phyloP scores from a whole-genome alignment of 2,113 vertebrate genomes.

The Peromyscus californicus region DNA sequence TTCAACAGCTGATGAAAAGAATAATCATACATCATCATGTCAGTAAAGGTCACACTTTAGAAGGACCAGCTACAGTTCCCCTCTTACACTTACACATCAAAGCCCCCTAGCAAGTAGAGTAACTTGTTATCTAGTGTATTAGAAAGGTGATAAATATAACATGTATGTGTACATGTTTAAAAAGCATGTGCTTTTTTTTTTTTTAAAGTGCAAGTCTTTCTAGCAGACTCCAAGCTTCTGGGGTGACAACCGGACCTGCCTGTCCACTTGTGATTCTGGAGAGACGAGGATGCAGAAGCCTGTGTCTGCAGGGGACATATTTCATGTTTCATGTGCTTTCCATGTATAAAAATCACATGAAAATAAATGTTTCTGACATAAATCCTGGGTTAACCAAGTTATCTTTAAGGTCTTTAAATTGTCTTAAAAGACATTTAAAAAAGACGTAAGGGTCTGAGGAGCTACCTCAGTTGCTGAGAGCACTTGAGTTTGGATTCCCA shows the following conservation, averaged over 20 bases:
- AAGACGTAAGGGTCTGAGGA: background rate
- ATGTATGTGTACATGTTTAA: background rate
- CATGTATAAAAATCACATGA: background rate
- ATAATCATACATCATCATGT: background rate
- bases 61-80: background rate
- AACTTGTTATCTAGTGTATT: background rate
- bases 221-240: background rate
- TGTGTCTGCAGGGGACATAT: background rate
- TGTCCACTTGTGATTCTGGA: background rate
- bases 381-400: background rate
- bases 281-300: background rate
- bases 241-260: background rate
- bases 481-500: background rate
- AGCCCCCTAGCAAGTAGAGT: background rate
- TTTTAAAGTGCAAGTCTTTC: background rate
- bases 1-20: background rate
- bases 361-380: background rate
- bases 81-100: too few relatives aligned
- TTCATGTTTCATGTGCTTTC: background rate
- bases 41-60: background rate
- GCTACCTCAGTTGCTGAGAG: background rate
- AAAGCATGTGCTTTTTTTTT: too few relatives aligned
- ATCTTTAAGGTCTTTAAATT: background rate
- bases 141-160: background rate
- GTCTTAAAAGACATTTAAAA: background rate